phyloP scores from a whole-genome alignment of 1,140 invertebrate genomes.

The Hyposmocoma kahamanoa region DNA sequence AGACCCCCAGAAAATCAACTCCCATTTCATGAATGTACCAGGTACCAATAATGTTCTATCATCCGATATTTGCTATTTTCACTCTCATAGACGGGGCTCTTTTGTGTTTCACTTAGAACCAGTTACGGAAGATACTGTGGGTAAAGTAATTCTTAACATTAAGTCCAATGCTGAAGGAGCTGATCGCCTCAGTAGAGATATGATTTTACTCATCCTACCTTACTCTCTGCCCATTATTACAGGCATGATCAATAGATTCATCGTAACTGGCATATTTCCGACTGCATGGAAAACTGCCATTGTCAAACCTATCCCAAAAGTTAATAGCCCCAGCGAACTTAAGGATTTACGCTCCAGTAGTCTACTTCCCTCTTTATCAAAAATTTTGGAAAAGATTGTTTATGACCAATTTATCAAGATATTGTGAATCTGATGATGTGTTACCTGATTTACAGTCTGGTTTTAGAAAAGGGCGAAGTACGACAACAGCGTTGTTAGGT shows the following conservation, averaged over 20 bases:
- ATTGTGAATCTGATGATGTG: not conserved
- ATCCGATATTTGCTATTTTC: too few species aligned
- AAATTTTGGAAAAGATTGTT: not conserved
- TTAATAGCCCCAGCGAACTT: not conserved
- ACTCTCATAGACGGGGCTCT: too few species aligned
- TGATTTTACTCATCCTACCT: not conserved
- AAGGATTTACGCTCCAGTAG: not conserved
- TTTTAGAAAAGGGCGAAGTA: not conserved
- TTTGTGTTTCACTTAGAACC: too few species aligned
- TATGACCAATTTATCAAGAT: not conserved
- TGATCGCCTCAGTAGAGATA: not conserved
- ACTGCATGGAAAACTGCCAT: not conserved
- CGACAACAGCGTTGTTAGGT: not conserved
- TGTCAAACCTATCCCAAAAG: not conserved
- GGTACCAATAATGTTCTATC: too few species aligned
- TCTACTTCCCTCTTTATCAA: not conserved
- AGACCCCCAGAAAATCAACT: too few species aligned
- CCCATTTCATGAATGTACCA: too few species aligned
- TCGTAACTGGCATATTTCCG: not conserved
- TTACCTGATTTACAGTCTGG: constrained; percentile 1
- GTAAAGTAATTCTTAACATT: not conserved
- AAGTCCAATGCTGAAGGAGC: not conserved
- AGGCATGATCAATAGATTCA: not conserved
- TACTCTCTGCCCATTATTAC: not conserved
- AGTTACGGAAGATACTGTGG: not conserved